These are phyloP conservation scores for Phrixothrix hirtus DNA, from an alignment of 2,888 invertebrate genomes.

Conservation along the genomic window DNA sequence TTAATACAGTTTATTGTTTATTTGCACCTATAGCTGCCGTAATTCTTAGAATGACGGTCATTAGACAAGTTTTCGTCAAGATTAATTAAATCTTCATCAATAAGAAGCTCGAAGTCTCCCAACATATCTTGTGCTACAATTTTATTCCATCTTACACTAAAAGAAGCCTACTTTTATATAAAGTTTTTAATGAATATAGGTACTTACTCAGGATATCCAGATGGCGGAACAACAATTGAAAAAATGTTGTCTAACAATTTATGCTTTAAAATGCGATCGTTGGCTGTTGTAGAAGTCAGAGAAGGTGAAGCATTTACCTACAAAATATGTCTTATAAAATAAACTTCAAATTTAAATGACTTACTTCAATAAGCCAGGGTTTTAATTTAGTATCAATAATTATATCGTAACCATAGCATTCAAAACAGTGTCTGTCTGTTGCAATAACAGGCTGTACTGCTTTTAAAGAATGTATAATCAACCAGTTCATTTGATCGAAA, in stretches of 20 bases:
- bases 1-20: neutral
- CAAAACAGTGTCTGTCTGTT: slow-evolving; percentile 89
- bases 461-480: slow-evolving; percentile 90
- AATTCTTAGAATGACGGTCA: slow-evolving; percentile 19
- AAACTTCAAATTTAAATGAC: neutral
- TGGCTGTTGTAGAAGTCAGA: slow-evolving; percentile 89
- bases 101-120: slow-evolving; percentile 80
- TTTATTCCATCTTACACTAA: slow-evolving; percentile 83
- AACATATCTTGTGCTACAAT: slow-evolving; percentile 73
- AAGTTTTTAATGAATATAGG: neutral
- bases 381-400: slow-evolving; percentile 93
- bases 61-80: slow-evolving; percentile 54
- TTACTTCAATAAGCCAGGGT: slow-evolving; percentile 88
- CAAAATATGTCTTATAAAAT: slow-evolving; percentile 16
- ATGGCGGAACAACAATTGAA: slow-evolving; percentile 85
- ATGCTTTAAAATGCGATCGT: slow-evolving; percentile 91
- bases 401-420: slow-evolving; percentile 95
- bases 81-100: slow-evolving; percentile 79
- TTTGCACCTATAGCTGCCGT: neutral
- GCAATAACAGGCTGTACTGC: slow-evolving; percentile 92
- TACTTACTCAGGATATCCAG: slow-evolving; percentile 82
- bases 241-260: slow-evolving; percentile 92
- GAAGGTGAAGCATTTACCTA: slow-evolving; percentile 95
- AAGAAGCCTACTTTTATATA: no score
- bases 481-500: slow-evolving; percentile 86